Conservation (phyloP, 2,888 invertebrate species). For the Ganaspis brasiliensis region DNA sequence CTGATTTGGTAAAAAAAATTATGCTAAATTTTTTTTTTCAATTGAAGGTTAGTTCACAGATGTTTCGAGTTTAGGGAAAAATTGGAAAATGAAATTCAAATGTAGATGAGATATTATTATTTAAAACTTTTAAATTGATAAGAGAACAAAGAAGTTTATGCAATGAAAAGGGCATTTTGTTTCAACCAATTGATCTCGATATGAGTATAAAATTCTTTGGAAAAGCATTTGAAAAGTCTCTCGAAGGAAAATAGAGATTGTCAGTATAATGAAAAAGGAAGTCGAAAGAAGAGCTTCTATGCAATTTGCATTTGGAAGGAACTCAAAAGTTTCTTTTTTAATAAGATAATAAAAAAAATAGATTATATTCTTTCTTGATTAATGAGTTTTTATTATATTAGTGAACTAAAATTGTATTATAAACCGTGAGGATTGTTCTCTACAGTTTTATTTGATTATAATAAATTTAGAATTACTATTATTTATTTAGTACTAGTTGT, state of each 20-base stretch:
- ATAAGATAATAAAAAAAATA: not conserved
- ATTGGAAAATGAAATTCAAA: too few relatives aligned
- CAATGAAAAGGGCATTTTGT: not conserved
- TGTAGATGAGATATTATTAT: not conserved
- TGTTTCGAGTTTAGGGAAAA: not conserved
- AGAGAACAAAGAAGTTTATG: not conserved
- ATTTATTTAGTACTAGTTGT: too few relatives aligned
- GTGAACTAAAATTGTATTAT: too few relatives aligned
- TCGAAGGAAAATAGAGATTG: not conserved
- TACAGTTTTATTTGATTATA: too few relatives aligned
- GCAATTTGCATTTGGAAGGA: not conserved
- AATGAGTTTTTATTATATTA: too few relatives aligned
- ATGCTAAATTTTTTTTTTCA: too few relatives aligned
- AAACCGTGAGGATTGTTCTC: too few relatives aligned
- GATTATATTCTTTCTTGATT: too few relatives aligned
- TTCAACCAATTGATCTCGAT: not conserved
- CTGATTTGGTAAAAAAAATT: too few relatives aligned
- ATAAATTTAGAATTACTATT: too few relatives aligned
- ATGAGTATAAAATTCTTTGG: conserved; percentile 1
- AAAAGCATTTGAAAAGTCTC: not conserved
- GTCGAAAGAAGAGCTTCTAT: not conserved
- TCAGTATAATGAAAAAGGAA: conserved; percentile 3
- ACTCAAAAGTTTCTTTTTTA: not conserved
- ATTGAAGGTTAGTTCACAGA: too few relatives aligned
- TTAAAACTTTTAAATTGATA: not conserved